Percentiles rank a stretch among this genome's conserved stretches.
Evolutionary conservation across 2,113 vertebrate genomes (phyloP).

Genomic region (Paratilapia polleni): DNA sequence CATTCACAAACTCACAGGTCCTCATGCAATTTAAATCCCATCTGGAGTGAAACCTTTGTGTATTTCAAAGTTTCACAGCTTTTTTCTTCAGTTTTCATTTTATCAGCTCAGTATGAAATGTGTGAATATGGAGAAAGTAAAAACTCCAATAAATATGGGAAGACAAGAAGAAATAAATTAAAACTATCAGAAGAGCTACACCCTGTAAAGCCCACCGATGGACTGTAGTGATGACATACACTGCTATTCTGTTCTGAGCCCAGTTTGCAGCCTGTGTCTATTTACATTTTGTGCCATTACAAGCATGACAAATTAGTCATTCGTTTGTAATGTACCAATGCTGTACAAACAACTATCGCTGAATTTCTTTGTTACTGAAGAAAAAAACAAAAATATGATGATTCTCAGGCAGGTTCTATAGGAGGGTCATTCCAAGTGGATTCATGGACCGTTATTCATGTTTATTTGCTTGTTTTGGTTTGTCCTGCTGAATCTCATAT

Average conservation of each 20-base stretch:
- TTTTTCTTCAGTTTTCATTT: not conserved
- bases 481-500: not conserved
- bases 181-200: not conserved
- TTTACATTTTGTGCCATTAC: not conserved
- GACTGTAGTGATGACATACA: not conserved
- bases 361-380: not conserved
- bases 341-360: not conserved
- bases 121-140: not conserved
- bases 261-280: not conserved
- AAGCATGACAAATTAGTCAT: not conserved
- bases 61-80: not conserved
- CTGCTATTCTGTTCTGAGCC: not conserved
- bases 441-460: not conserved
- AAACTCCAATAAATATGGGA: not conserved
- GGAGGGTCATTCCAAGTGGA: not conserved
- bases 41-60: not conserved
- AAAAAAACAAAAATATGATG: not conserved
- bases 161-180: not conserved
- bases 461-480: not conserved
- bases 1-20: not conserved
- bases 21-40: not conserved
- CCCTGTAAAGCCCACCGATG: not conserved
- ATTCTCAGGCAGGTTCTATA: not conserved
- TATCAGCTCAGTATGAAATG: not conserved
- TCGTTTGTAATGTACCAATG: not conserved